These are phyloP conservation scores for Xenus cinereus DNA, from an alignment of 2,113 vertebrate genomes.

Conservation along the genomic window DNA sequence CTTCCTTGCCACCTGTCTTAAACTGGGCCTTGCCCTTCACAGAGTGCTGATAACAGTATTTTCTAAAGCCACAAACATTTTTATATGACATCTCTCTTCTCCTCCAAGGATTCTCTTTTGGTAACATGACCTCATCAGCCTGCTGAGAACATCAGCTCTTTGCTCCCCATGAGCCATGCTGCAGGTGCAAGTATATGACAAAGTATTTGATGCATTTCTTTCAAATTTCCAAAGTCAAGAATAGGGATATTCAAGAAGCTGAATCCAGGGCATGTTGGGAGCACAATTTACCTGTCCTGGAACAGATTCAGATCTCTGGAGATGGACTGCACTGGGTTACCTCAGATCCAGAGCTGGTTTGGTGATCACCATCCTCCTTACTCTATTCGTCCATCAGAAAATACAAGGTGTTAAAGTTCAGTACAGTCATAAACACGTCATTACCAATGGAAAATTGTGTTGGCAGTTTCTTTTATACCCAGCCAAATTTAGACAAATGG, in stretches of 20 bases:
- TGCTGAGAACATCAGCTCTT: neutral
- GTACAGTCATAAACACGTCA: constrained; percentile 58
- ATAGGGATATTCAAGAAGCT: neutral
- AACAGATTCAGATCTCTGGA: neutral
- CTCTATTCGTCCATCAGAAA: constrained; percentile 25
- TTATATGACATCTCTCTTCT: neutral
- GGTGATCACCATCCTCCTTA: neutral
- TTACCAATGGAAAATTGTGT: constrained; percentile 62
- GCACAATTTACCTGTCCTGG: neutral
- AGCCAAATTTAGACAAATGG: constrained; percentile 68
- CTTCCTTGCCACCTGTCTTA: neutral
- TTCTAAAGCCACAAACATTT: neutral
- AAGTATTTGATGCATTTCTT: neutral
- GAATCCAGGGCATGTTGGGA: neutral
- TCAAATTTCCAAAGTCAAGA: neutral
- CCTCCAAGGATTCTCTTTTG: neutral
- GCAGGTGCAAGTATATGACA: neutral
- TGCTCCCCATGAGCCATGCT: neutral
- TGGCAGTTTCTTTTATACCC: constrained; percentile 61
- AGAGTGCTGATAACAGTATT: neutral
- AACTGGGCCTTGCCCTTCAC: neutral
- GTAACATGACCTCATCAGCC: neutral
- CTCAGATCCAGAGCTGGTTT: constrained; percentile 36
- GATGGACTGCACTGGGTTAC: neutral
- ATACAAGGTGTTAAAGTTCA: constrained; percentile 18